Evolutionary conservation across 2,113 vertebrate species (phyloP).

Genomic region (rat (Rattus norvegicus)): DNA sequence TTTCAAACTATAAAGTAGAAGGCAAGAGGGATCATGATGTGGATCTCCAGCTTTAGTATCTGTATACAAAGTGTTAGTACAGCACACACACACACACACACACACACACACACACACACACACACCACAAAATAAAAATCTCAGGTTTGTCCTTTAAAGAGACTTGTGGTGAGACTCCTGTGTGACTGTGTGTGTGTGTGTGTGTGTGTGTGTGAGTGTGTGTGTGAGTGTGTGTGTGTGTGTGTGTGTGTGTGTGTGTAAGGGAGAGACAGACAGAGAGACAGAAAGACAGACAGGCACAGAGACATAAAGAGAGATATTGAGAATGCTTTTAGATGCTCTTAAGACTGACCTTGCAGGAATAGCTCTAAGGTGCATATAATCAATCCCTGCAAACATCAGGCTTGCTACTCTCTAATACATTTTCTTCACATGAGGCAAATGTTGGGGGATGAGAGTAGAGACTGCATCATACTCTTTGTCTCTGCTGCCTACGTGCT

Average conservation of each 20-base stretch:
- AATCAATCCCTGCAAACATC: neutral
- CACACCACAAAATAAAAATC: too few species aligned
- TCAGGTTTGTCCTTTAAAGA: neutral
- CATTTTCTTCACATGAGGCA: neutral
- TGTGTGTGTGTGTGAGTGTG: neutral
- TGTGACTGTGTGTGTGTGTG: neutral
- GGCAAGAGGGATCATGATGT: neutral
- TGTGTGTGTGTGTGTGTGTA: neutral
- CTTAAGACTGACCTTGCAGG: neutral
- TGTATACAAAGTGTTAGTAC: neutral
- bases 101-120: neutral
- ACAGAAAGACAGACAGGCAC: neutral
- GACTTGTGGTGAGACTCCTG: neutral
- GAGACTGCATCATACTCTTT: neutral
- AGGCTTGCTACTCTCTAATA: neutral
- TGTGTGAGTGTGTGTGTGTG: neutral
- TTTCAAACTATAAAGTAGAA: neutral
- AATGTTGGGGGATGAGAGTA: neutral
- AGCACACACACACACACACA: neutral
- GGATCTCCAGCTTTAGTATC: neutral
- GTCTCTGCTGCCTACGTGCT: neutral
- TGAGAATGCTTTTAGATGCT: neutral
- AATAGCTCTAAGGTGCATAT: neutral
- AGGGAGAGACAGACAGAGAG: neutral
- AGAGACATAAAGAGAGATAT: neutral